These are phyloP conservation scores for Benthosema pterotum DNA, from an alignment of 2,797 vertebrate species.

Conservation along the genomic window DNA sequence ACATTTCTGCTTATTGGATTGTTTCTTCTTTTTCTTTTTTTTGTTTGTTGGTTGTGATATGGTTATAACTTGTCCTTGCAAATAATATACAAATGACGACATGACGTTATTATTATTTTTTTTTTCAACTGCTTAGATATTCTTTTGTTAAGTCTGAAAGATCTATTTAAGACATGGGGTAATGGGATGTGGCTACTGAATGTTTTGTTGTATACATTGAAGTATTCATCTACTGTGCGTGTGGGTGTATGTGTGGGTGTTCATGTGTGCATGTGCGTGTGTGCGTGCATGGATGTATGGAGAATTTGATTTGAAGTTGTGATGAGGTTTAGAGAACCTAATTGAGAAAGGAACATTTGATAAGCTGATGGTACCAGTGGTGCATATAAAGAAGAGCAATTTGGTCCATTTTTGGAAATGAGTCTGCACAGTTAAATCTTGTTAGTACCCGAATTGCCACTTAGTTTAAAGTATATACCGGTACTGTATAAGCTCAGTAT, in stretches of 20 bases:
- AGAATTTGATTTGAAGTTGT: conserved; percentile 14
- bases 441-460: no score
- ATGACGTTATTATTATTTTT: no score
- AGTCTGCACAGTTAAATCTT: no score
- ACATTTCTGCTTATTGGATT: conserved; percentile 33
- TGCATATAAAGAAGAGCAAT: conserved; percentile 33
- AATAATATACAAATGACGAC: no score
- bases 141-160: no score
- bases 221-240: neutral
- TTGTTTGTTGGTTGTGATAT: no score
- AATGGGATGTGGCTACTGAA: neutral
- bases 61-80: no score
- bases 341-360: conserved; percentile 42
- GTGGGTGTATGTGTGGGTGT: conserved; percentile 4
- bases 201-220: neutral
- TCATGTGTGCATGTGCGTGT: conserved; percentile 11
- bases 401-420: conserved; percentile 41
- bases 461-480: no score
- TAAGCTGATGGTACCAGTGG: conserved; percentile 36
- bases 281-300: conserved; percentile 6
- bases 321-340: conserved; percentile 17
- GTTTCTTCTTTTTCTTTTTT: no score
- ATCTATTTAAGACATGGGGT: neutral
- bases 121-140: no score
- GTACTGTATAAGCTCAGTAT: no score